Percentiles rank a stretch among this genome's conserved stretches.
Conservation (phyloP, 2,888 invertebrate species). For the Polyommatus iphigenia region DNA sequence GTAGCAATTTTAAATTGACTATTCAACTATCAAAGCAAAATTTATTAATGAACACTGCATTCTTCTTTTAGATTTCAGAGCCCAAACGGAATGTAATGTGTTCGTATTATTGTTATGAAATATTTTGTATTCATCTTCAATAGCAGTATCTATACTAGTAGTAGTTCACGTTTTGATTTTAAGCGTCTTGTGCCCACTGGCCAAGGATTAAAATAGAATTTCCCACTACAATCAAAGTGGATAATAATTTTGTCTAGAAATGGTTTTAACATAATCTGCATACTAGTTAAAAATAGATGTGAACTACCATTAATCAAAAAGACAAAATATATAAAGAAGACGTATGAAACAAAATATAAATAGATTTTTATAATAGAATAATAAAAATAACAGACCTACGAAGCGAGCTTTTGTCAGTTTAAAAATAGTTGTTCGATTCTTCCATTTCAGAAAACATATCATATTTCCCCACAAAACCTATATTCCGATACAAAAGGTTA, state of each 20-base stretch:
- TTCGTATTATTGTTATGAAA: background rate
- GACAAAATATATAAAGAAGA: no score
- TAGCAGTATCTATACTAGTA: background rate
- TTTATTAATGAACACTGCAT: constrained; percentile 13
- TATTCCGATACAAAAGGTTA: constrained; percentile 29
- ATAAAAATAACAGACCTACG: background rate
- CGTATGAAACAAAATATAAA: background rate
- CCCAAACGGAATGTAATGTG: background rate
- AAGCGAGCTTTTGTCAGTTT: background rate
- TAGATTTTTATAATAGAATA: background rate
- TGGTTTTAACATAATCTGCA: background rate
- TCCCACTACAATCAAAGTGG: no score
- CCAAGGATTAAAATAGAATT: no score
- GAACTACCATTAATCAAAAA: background rate
- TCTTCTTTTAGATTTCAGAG: background rate
- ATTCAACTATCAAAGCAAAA: constrained; percentile 33
- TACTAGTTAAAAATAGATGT: background rate
- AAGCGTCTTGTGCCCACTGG: no score
- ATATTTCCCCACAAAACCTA: constrained; percentile 9
- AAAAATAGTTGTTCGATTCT: constrained; percentile 17
- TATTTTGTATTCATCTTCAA: background rate
- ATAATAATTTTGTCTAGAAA: background rate
- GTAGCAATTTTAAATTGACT: constrained; percentile 38
- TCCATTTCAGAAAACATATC: constrained; percentile 1
- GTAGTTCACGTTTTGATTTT: background rate